Conservation (phyloP, 2,888 invertebrate species). For the Amphipoea oculea region DNA sequence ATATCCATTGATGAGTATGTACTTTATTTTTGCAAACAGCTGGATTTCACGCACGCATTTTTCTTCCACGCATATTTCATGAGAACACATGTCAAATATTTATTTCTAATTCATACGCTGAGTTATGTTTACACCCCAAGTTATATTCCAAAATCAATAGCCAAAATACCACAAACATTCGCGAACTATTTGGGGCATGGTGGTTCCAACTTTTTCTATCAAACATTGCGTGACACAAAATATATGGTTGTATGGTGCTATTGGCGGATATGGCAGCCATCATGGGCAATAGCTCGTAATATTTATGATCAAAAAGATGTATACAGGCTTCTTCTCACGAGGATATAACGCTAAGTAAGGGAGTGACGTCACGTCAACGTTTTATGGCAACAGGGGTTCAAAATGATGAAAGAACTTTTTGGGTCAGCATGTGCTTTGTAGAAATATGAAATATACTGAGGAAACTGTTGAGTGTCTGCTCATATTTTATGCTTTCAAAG, state of each 20-base stretch:
- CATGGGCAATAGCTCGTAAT: constrained; percentile 41
- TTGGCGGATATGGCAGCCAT: constrained; percentile 44
- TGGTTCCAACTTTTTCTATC: constrained; percentile 33
- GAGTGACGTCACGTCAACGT: constrained; percentile 22
- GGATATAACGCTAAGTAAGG: constrained; percentile 25
- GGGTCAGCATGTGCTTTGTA: constrained; percentile 26
- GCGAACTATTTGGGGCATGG: constrained; percentile 26
- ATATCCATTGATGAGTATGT: neutral
- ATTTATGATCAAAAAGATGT: constrained; percentile 42
- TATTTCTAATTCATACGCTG: neutral
- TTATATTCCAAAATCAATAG: constrained; percentile 21
- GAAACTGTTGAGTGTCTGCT: constrained; percentile 15
- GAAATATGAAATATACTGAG: constrained; percentile 11
- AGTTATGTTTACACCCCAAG: neutral
- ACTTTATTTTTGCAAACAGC: neutral
- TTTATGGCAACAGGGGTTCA: constrained; percentile 19
- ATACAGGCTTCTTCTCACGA: constrained; percentile 33
- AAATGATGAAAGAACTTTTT: constrained; percentile 35
- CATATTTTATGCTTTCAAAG: constrained; percentile 16
- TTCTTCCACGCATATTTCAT: neutral
- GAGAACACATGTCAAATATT: neutral
- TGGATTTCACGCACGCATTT: no score
- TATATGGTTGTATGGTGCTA: constrained; percentile 31
- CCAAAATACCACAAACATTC: constrained; percentile 6
- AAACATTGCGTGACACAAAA: constrained; percentile 51